Evolutionary conservation across 2,888 invertebrate species (phyloP).

Genomic region (Brenthis hecate): DNA sequence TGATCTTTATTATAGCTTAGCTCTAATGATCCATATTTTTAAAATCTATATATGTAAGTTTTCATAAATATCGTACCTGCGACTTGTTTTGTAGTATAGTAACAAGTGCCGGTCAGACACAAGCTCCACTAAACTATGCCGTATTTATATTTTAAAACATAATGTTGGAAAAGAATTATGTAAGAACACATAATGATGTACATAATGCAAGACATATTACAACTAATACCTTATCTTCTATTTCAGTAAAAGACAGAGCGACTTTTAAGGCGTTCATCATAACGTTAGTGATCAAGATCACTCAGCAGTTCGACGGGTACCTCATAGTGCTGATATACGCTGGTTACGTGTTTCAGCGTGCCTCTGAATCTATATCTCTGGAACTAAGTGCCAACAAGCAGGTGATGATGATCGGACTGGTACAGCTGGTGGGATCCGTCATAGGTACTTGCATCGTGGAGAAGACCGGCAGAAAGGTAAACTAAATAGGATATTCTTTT

Average conservation of each 20-base stretch:
- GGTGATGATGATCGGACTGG: conserved; percentile 69
- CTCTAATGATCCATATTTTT: too few relatives aligned
- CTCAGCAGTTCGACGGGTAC: conserved; percentile 76
- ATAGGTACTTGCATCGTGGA: conserved; percentile 71
- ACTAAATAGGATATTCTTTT: too few relatives aligned
- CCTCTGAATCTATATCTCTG: conserved; percentile 61
- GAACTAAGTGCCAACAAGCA: conserved; percentile 72
- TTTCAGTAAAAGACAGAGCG: conserved; percentile 67
- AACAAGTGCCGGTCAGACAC: too few relatives aligned
- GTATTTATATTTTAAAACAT: too few relatives aligned
- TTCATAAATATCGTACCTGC: too few relatives aligned
- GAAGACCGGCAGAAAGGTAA: conserved; percentile 73
- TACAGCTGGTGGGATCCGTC: conserved; percentile 67
- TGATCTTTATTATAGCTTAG: too few relatives aligned
- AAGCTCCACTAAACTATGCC: too few relatives aligned
- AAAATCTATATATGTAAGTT: too few relatives aligned
- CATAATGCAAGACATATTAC: not conserved
- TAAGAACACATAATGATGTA: not conserved
- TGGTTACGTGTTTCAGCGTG: conserved; percentile 68
- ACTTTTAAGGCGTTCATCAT: conserved; percentile 74
- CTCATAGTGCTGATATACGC: conserved; percentile 75
- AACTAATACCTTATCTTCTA: not conserved
- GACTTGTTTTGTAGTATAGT: too few relatives aligned
- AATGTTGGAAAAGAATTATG: not conserved
- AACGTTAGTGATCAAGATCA: conserved; percentile 69